These are phyloP conservation scores for Euphonia xanthogaster DNA, from an alignment of 2,797 vertebrate species.

Conservation along the genomic window DNA sequence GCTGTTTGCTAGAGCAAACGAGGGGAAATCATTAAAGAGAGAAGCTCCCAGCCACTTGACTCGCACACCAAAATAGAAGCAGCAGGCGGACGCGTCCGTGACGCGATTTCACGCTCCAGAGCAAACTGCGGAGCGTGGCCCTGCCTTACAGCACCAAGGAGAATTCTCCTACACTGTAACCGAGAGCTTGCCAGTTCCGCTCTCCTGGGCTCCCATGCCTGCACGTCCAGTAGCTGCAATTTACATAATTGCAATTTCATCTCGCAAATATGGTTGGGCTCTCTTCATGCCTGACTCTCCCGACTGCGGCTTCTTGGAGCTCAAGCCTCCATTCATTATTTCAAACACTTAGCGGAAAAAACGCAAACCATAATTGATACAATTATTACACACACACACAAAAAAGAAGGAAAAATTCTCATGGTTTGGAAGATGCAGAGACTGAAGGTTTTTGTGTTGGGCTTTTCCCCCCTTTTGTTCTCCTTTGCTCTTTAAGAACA, in stretches of 20 bases:
- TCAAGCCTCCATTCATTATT: constrained; percentile 61
- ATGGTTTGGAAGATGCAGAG: constrained; percentile 38
- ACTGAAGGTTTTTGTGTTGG: not conserved
- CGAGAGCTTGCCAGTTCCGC: constrained; percentile 46
- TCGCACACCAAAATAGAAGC: constrained; percentile 60
- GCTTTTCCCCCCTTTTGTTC: not conserved
- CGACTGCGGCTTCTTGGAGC: constrained; percentile 62
- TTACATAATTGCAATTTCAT: constrained; percentile 73
- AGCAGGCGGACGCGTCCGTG: not conserved
- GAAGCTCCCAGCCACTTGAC: constrained; percentile 62
- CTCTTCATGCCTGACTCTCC: constrained; percentile 59
- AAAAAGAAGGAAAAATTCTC: constrained; percentile 42
- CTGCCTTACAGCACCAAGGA: constrained; percentile 6
- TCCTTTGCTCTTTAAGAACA: constrained; percentile 62
- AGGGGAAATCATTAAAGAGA: constrained; percentile 74
- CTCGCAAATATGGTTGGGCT: constrained; percentile 48
- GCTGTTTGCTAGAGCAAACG: constrained; percentile 73
- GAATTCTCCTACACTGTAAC: constrained; percentile 15
- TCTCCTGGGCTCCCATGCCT: constrained; percentile 28
- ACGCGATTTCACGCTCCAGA: not conserved
- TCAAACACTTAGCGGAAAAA: constrained; percentile 61
- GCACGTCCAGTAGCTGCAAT: constrained; percentile 70
- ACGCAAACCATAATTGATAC: constrained; percentile 31
- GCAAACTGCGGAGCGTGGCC: not conserved
- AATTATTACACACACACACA: constrained; percentile 14